A percentile compares a stretch with the other conserved stretches of the same genome.
phyloP scores from a whole-genome alignment of 2,888 invertebrate species.

The Parasteatoda lunata region DNA sequence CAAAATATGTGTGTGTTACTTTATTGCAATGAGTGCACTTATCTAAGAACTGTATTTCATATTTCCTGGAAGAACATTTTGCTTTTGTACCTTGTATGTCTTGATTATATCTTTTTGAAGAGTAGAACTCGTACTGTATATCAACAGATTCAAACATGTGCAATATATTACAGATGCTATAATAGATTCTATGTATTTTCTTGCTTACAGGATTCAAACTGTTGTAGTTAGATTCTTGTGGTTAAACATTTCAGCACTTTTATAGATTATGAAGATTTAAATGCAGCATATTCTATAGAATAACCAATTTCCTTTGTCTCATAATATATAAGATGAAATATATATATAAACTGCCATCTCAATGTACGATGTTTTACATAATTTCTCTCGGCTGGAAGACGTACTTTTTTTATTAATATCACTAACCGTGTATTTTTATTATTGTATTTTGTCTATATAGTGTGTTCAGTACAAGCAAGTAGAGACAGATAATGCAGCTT shows the following conservation, averaged over 20 bases:
- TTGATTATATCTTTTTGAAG: not conserved
- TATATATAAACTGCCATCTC: not conserved
- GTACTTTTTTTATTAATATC: not conserved
- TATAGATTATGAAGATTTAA: not conserved
- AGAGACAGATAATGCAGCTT: not conserved
- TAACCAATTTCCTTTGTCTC: not conserved
- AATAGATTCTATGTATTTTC: constrained; percentile 18
- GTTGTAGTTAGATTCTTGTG: constrained; percentile 40
- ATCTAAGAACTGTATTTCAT: not conserved
- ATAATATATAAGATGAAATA: not conserved
- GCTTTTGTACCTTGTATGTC: constrained; percentile 6
- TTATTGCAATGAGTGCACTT: constrained; percentile 2
- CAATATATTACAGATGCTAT: constrained; percentile 47
- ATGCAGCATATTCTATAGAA: not conserved
- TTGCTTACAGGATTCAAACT: constrained; percentile 18
- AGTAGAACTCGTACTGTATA: constrained; percentile 2
- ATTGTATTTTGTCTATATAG: not conserved
- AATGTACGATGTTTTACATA: not conserved
- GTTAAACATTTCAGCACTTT: constrained; percentile 39
- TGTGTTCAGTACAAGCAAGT: not conserved
- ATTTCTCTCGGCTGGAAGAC: not conserved
- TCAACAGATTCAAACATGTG: constrained; percentile 10
- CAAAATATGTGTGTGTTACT: not conserved
- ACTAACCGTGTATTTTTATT: not conserved
- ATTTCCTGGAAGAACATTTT: constrained; percentile 11